A percentile compares a stretch with the other conserved stretches of the same genome.
These are phyloP conservation scores for Aselliscus stoliczkanus DNA, from an alignment of 2,797 vertebrate species.

Conservation along the genomic window DNA sequence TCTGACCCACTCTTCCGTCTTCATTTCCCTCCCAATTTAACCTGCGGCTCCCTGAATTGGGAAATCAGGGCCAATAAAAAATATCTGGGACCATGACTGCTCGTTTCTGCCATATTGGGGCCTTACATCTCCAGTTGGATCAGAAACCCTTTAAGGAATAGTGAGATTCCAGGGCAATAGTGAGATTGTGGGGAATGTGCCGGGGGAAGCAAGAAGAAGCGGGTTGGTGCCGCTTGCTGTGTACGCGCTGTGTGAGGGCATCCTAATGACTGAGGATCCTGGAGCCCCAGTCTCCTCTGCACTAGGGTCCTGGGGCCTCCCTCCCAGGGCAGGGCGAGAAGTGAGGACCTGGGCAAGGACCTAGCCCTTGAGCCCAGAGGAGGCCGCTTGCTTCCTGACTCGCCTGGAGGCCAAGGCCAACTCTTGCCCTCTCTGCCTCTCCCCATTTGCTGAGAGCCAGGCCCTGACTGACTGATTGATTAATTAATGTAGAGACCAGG, in stretches of 20 bases:
- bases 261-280: not conserved
- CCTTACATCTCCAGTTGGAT: not conserved
- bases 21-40: not conserved
- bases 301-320: not conserved
- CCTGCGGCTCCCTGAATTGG: accelerated
- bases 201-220: not conserved
- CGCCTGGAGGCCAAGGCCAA: not conserved
- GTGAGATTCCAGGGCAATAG: accelerated
- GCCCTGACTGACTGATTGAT: not conserved
- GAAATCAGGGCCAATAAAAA: too few species aligned
- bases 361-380: too few species aligned
- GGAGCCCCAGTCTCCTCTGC: not conserved
- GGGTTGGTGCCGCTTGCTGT: not conserved
- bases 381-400: not conserved
- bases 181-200: not conserved
- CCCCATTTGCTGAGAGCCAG: not conserved
- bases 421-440: not conserved
- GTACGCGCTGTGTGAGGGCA: not conserved
- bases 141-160: not conserved
- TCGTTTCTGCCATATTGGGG: not conserved
- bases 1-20: not conserved
- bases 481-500: slow-evolving; percentile 12
- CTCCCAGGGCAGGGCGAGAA: not conserved
- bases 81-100: not conserved
- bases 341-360: not conserved